Evolutionary conservation across 1,140 invertebrate genomes (phyloP).

Genomic region (Gonatopus flavifemur): DNA sequence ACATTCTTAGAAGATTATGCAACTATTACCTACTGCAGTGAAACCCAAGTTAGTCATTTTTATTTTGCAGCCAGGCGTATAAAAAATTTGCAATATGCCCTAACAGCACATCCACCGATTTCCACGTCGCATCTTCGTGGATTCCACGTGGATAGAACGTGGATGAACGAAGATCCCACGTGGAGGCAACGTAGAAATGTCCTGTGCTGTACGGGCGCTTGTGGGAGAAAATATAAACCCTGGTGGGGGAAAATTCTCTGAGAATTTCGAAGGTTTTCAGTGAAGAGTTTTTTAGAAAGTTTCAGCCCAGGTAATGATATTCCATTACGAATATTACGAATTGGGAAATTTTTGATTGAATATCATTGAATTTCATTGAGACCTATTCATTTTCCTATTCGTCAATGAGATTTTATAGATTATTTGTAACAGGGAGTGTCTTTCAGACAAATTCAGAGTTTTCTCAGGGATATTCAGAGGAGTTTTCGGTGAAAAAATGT

Average conservation of each 20-base stretch:
- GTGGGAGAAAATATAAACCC: background rate
- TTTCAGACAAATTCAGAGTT: too few species aligned
- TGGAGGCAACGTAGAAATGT: too few species aligned
- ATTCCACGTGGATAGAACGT: too few species aligned
- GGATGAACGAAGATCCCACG: too few species aligned
- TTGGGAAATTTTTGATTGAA: background rate
- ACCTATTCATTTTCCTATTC: too few species aligned
- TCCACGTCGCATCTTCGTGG: too few species aligned
- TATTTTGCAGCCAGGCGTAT: background rate
- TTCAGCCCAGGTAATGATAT: background rate
- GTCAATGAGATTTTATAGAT: too few species aligned
- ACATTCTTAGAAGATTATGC: slow-evolving; percentile 16
- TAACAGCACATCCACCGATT: too few species aligned
- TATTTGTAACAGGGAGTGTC: too few species aligned
- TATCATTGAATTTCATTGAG: too few species aligned
- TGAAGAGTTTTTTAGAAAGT: background rate
- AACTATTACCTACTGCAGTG: slow-evolving; percentile 22
- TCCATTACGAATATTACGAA: background rate
- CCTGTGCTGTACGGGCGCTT: background rate
- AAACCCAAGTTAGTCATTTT: slow-evolving; percentile 14
- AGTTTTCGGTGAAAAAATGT: too few species aligned
- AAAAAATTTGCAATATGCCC: background rate
- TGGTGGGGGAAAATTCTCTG: background rate
- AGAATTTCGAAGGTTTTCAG: background rate
- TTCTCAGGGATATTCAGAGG: too few species aligned